Evolutionary conservation across 2,797 vertebrate genomes (phyloP).

Genomic region (Rhincodon typus): DNA sequence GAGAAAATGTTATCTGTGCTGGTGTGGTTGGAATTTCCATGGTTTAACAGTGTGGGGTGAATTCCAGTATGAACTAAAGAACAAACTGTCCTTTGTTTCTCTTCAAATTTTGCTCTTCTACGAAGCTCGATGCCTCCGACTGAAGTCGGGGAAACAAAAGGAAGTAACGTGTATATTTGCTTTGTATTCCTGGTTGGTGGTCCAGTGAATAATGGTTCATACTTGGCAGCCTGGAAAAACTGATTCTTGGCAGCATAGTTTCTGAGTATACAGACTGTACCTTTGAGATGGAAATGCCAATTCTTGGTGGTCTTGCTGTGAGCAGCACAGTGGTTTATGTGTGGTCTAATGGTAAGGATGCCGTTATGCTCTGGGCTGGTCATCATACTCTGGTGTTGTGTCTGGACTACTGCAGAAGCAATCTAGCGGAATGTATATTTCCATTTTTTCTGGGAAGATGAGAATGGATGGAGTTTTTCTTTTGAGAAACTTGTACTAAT

Average conservation of each 20-base stretch:
- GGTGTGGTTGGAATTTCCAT: not conserved
- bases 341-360: not conserved
- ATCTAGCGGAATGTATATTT: not conserved
- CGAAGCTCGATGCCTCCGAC: not conserved
- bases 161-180: not conserved
- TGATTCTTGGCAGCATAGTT: not conserved
- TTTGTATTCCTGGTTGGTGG: conserved; percentile 3
- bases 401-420: not conserved
- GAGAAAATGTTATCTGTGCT: not conserved
- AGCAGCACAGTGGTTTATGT: not conserved
- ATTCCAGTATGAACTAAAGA: not conserved
- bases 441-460: not conserved
- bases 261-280: not conserved
- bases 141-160: conserved; percentile 6
- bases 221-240: not conserved
- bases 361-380: not conserved
- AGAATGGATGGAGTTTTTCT: not conserved
- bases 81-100: conserved; percentile 15
- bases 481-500: not conserved
- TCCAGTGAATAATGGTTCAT: not conserved
- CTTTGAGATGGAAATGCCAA: not conserved
- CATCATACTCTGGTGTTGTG: not conserved
- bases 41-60: not conserved
- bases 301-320: conserved; percentile 12
- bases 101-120: not conserved